These are phyloP conservation scores for Stictonetta naevosa DNA, from an alignment of 2,113 vertebrate genomes.

Conservation along the genomic window DNA sequence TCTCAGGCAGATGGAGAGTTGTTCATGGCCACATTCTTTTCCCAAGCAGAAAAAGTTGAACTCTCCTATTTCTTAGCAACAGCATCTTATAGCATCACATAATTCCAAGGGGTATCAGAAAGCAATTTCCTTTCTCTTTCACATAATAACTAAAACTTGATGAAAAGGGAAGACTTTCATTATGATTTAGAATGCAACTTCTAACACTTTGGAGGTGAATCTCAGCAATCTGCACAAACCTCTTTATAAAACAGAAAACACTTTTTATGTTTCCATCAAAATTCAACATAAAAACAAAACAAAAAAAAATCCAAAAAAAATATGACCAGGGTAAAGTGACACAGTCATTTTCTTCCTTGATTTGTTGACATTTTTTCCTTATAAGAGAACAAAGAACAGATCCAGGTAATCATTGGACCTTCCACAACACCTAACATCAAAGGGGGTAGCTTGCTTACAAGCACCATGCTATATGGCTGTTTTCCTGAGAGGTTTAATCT, in stretches of 20 bases:
- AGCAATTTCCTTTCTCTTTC: conserved; percentile 50
- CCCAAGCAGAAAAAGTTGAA: conserved; percentile 24
- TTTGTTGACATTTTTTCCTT: background rate
- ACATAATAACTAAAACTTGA: conserved; percentile 35
- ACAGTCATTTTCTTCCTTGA: background rate
- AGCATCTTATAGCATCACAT: conserved; percentile 8
- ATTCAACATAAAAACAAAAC: background rate
- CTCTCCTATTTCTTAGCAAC: conserved; percentile 19
- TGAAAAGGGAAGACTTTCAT: conserved; percentile 34
- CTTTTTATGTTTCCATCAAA: background rate
- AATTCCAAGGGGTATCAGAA: conserved; percentile 59
- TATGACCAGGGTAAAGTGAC: background rate
- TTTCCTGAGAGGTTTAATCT: background rate
- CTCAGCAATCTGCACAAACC: conserved; percentile 37
- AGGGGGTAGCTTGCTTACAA: background rate
- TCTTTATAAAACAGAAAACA: conserved; percentile 26
- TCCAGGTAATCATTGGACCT: background rate
- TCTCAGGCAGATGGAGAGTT: conserved; percentile 15
- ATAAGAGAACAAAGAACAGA: background rate
- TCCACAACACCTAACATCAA: background rate
- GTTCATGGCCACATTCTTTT: background rate
- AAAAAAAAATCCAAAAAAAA: background rate
- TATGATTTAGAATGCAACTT: conserved; percentile 57
- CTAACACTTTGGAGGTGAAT: conserved; percentile 36
- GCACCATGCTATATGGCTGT: background rate